These are phyloP conservation scores for Molossus alvarezi DNA, from an alignment of 2,797 vertebrate genomes.

Conservation along the genomic window DNA sequence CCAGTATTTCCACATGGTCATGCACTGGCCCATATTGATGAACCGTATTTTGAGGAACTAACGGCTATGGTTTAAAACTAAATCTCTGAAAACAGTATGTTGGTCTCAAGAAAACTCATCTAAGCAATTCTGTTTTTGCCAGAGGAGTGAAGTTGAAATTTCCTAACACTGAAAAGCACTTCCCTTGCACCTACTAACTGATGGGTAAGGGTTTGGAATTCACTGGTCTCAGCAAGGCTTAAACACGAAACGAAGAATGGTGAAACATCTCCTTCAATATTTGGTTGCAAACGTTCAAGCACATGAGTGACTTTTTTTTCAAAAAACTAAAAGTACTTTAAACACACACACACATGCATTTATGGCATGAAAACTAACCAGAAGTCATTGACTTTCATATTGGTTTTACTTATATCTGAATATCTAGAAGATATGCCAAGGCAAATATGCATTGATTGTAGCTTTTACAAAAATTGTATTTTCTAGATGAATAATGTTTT, in stretches of 20 bases:
- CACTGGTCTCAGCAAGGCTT: constrained; percentile 59
- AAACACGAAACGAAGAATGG: constrained; percentile 45
- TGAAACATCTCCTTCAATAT: constrained; percentile 64
- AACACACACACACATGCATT: neutral
- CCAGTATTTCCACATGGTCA: neutral
- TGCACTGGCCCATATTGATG: neutral
- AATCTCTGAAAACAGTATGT: constrained; percentile 15
- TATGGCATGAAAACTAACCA: constrained; percentile 33
- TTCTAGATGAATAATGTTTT: constrained; percentile 15
- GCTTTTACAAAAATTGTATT: constrained; percentile 19
- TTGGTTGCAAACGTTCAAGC: constrained; percentile 22
- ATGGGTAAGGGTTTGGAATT: constrained; percentile 54
- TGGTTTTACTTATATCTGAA: constrained; percentile 44
- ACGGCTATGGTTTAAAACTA: neutral
- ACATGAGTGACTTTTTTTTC: neutral
- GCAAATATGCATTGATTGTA: neutral
- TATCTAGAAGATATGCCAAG: constrained; percentile 28
- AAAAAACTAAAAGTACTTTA: constrained; percentile 35
- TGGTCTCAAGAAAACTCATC: neutral
- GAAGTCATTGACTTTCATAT: constrained; percentile 66
- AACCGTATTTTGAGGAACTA: constrained; percentile 12
- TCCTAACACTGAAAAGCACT: constrained; percentile 46
- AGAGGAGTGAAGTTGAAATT: constrained; percentile 43
- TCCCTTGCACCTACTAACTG: constrained; percentile 51
- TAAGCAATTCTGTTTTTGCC: constrained; percentile 45